Conservation (phyloP, 2,888 invertebrate genomes). For the Heteropelma amictum region DNA sequence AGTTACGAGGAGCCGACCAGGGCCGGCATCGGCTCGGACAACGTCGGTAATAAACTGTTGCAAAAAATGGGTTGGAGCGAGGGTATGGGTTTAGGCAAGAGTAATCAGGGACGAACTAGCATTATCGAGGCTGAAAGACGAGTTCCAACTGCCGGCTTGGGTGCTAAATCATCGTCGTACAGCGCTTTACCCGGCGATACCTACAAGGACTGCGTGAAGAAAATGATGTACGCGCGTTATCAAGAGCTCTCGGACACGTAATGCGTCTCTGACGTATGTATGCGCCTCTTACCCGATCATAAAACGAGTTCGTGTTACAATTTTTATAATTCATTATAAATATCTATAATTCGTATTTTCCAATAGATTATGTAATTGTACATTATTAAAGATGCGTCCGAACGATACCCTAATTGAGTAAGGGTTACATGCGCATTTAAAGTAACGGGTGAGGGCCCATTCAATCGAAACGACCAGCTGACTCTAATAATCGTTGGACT, state of each 20-base stretch:
- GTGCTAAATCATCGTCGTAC: constrained; percentile 88
- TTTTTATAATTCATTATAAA: constrained; percentile 39
- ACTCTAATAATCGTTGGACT: neutral
- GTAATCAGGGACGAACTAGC: constrained; percentile 94
- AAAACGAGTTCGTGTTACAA: neutral
- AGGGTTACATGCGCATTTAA: neutral
- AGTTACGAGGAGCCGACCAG: constrained; percentile 81
- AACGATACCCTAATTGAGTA: neutral
- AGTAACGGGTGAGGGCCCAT: neutral
- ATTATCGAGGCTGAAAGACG: constrained; percentile 87
- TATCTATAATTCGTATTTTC: constrained; percentile 44
- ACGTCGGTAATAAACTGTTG: constrained; percentile 95
- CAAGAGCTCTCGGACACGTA: constrained; percentile 86
- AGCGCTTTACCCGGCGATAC: constrained; percentile 90
- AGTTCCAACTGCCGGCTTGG: constrained; percentile 89
- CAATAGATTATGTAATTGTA: constrained; percentile 26
- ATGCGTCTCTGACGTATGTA: constrained; percentile 36
- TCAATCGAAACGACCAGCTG: neutral
- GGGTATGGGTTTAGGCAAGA: constrained; percentile 96
- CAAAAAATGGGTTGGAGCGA: constrained; percentile 99
- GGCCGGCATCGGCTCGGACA: constrained; percentile 89
- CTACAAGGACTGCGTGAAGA: constrained; percentile 93
- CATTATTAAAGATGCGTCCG: constrained; percentile 7
- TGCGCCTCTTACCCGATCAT: neutral
- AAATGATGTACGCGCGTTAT: constrained; percentile 92